Evolutionary conservation across 2,888 invertebrate genomes (phyloP).

Genomic region (Eumacrocentrus americanus): DNA sequence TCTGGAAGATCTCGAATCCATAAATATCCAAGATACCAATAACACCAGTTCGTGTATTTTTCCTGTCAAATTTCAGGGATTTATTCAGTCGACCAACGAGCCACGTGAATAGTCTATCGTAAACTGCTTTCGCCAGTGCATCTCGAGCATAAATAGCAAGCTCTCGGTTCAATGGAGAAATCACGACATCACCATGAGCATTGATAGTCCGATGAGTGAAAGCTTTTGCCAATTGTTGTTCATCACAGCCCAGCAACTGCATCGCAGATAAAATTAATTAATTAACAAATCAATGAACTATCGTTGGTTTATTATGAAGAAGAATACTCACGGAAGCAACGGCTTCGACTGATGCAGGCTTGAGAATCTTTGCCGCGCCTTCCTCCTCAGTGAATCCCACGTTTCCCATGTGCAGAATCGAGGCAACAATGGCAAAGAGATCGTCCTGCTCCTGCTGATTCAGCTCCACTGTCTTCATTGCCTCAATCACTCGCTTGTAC

Average conservation of each 20-base stretch:
- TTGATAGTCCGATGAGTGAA: conserved; percentile 86
- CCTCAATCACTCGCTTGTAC: conserved; percentile 73
- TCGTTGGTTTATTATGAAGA: background rate
- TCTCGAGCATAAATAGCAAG: conserved; percentile 86
- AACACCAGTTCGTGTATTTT: conserved; percentile 68
- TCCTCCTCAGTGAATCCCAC: conserved; percentile 79
- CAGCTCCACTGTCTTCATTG: conserved; percentile 81
- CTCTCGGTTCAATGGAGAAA: conserved; percentile 79
- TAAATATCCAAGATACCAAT: conserved; percentile 94
- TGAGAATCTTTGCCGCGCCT: conserved; percentile 72
- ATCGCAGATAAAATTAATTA: background rate
- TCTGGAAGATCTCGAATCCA: conserved; percentile 92
- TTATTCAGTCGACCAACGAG: conserved; percentile 81
- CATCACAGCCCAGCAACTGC: conserved; percentile 77
- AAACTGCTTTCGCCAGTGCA: conserved; percentile 89
- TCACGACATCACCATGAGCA: conserved; percentile 82
- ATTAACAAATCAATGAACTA: conserved; percentile 1
- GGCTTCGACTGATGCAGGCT: conserved; percentile 69
- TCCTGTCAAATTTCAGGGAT: conserved; percentile 68
- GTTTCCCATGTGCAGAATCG: conserved; percentile 85
- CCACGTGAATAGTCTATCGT: conserved; percentile 91
- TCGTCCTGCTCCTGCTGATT: conserved; percentile 73
- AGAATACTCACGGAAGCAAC: conserved; percentile 70
- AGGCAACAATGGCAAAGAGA: conserved; percentile 82
- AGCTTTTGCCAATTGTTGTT: conserved; percentile 71